Conservation (phyloP, 2,797 vertebrate genomes). For the Enteromius afrohamiltoni region DNA sequence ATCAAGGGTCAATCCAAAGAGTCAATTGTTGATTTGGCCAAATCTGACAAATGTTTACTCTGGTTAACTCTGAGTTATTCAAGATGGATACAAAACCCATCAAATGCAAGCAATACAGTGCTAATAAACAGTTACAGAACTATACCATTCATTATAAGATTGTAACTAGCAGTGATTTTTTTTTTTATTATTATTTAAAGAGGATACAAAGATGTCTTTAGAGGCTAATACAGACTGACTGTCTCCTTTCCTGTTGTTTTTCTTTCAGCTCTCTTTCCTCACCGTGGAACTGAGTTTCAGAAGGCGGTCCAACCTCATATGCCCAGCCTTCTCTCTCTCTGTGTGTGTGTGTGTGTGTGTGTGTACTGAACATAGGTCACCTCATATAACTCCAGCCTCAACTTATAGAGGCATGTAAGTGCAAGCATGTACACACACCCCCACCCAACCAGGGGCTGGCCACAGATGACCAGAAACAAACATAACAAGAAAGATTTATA, state of each 20-base stretch:
- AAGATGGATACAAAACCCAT: not conserved
- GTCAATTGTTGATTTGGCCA: not conserved
- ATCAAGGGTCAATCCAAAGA: not conserved
- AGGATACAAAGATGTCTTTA: constrained; percentile 11
- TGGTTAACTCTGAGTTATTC: not conserved
- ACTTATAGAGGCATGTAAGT: constrained; percentile 1
- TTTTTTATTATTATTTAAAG: too few relatives aligned
- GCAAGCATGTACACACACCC: not conserved
- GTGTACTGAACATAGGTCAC: constrained; percentile 39
- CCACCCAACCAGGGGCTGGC: not conserved
- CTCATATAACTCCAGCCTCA: constrained; percentile 7
- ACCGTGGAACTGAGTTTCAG: constrained; percentile 18
- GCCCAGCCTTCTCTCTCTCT: not conserved
- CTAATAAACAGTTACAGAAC: not conserved
- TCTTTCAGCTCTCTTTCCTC: constrained; percentile 4
- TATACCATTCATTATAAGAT: not conserved
- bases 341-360: constrained; percentile 11
- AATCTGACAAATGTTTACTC: not conserved
- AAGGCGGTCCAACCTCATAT: constrained; percentile 19
- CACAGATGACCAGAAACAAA: constrained; percentile 10
- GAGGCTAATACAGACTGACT: constrained; percentile 9
- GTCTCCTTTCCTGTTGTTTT: constrained; percentile 31
- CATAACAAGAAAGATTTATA: constrained; percentile 12
- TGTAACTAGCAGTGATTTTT: not conserved
- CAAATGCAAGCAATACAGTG: not conserved